These are phyloP conservation scores for Drosophila gunungcola DNA, from an alignment of 1,140 invertebrate genomes.

Conservation along the genomic window DNA sequence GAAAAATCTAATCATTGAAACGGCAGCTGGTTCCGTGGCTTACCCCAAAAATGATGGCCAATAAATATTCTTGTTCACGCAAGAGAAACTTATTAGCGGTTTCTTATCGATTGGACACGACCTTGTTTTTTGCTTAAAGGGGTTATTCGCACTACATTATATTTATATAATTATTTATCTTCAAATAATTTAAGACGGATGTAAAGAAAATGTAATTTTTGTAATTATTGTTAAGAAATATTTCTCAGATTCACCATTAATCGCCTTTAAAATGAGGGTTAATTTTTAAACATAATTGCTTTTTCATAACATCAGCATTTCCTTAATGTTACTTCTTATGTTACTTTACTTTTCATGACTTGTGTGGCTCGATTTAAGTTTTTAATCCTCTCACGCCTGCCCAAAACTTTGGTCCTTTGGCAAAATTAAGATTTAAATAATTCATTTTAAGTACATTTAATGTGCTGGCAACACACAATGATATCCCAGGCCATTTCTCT, in stretches of 20 bases:
- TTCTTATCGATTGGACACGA: conserved; percentile 21
- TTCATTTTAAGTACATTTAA: conserved; percentile 54
- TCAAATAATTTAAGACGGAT: too few species aligned
- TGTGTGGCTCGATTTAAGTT: background rate
- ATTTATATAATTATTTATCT: too few species aligned
- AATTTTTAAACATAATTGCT: too few species aligned
- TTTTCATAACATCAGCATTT: too few species aligned
- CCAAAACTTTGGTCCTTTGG: background rate
- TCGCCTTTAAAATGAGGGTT: too few species aligned
- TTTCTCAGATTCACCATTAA: too few species aligned
- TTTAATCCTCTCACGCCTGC: background rate
- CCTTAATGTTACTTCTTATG: background rate
- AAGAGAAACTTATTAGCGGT: conserved; percentile 14
- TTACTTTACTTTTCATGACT: background rate
- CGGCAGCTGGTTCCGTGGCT: background rate
- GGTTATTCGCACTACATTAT: too few species aligned
- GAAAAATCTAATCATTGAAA: conserved; percentile 41
- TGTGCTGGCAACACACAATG: conserved; percentile 40
- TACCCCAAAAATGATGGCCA: conserved; percentile 15
- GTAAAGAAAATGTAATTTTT: too few species aligned
- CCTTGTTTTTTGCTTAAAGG: background rate
- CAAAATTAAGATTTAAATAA: conserved; percentile 58
- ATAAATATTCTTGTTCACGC: conserved; percentile 28
- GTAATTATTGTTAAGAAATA: too few species aligned
- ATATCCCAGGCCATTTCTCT: conserved; percentile 15